Evolutionary conservation across 64 coral and sea anemone genomes (phyloP), one percentile per base, ranked within the genome.

Genomic region (Pocillopora damicornis): DNA sequence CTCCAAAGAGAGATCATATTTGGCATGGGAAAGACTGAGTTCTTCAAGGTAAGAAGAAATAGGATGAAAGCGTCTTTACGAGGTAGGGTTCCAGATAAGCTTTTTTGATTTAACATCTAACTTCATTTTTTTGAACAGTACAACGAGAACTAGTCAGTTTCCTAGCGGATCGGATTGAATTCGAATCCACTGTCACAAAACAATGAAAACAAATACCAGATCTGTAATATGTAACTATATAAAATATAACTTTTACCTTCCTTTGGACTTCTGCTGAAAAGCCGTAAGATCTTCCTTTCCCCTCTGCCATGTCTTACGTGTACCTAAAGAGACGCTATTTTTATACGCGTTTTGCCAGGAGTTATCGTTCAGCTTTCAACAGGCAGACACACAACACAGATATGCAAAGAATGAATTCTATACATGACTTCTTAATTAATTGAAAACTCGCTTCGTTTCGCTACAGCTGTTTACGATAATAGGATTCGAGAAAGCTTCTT

Each of bases 261-360:
- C 81, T 16, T 15, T 85, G 64, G 11, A 73, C 81, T 13, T 85
- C 81, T 34, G 81, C 81, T 26, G 81, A 85, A 37, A 85, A 1
- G 0, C 81, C 81, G 25, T 34, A 85, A 0, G 64, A 13, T 15
- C 37, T 85, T 51, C 37, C 81, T 26, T 85, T 85, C 13, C 4
- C 45, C 68, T 85, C 57, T 6, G 81, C 38, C 81, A 85, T 85
- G 11, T 58, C 58, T 45, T 9, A 22, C 0, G 35, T 25, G 18
- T 17, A 66, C 22, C 37, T 64, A 0, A 2, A 81, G 15, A 11
- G 2, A 9, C 23, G 20, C 20, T 5, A 71, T n/a, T 71, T 20
- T 25, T 71, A n/a, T 10, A 23, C 67, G 25, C 9, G 22, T 71
- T 1, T 71, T 71, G 7, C 67, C 22, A 20, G 7, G 22, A 22